phyloP scores from a whole-genome alignment of 2,797 vertebrate species.

The Lithobates pipiens region DNA sequence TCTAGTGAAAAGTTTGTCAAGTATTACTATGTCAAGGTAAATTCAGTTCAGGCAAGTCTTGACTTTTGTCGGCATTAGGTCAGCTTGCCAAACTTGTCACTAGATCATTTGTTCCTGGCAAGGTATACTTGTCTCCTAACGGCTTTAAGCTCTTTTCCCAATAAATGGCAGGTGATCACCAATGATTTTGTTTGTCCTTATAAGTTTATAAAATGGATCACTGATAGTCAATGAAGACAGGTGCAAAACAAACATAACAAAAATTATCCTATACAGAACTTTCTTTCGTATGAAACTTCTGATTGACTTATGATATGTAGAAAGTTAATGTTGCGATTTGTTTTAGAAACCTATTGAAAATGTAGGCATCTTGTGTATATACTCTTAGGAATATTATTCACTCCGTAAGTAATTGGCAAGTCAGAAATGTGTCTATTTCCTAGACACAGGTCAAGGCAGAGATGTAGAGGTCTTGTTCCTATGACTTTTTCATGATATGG shows the following conservation, averaged over 20 bases:
- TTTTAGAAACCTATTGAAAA: too few relatives aligned
- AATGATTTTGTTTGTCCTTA: constrained; percentile 19
- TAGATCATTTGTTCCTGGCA: constrained; percentile 21
- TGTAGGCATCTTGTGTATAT: too few relatives aligned
- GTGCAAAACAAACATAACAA: neutral
- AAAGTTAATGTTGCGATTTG: too few relatives aligned
- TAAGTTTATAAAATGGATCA: constrained; percentile 1
- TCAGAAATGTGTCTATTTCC: too few relatives aligned
- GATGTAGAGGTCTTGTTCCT: too few relatives aligned
- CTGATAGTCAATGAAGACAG: neutral
- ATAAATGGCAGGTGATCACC: constrained; percentile 1
- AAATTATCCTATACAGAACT: neutral
- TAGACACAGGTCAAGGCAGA: too few relatives aligned
- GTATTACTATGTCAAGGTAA: constrained; percentile 34
- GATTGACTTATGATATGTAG: too few relatives aligned
- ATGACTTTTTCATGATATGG: too few relatives aligned
- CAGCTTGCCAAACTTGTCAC: constrained; percentile 27
- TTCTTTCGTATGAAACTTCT: too few relatives aligned
- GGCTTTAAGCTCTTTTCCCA: neutral
- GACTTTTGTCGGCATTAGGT: constrained; percentile 13
- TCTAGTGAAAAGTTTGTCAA: constrained; percentile 11
- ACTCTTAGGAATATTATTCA: too few relatives aligned
- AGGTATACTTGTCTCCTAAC: neutral
- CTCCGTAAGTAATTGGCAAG: too few relatives aligned
- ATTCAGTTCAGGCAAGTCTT: constrained; percentile 33